These are phyloP conservation scores for Rhopalosiphum nymphaeae DNA, from an alignment of 2,888 invertebrate species.

Conservation along the genomic window DNA sequence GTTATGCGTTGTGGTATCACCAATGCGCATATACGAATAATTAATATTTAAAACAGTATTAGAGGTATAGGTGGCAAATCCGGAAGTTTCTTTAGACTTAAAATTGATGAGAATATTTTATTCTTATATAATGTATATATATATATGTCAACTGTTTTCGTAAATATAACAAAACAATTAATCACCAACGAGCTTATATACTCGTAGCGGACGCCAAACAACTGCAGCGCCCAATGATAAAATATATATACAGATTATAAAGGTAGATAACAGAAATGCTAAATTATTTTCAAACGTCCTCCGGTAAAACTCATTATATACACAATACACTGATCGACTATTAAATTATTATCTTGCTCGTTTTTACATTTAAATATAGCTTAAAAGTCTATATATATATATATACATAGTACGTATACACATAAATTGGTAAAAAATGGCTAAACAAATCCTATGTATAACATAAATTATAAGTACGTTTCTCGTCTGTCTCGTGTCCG, in stretches of 20 bases:
- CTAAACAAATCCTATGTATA: background rate
- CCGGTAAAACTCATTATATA: background rate
- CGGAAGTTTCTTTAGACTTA: background rate
- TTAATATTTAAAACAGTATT: constrained; percentile 14
- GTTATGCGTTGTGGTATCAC: background rate
- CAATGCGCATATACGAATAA: background rate
- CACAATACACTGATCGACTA: background rate
- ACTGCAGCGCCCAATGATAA: background rate
- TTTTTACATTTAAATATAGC: background rate
- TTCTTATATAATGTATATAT: background rate
- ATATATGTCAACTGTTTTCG: background rate
- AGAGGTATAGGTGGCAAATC: background rate
- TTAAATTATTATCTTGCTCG: background rate
- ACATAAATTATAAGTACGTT: background rate
- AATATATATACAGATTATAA: constrained; percentile 6
- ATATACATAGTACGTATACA: background rate
- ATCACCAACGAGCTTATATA: constrained; percentile 8
- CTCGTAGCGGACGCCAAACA: background rate
- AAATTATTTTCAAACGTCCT: background rate
- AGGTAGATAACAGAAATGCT: background rate
- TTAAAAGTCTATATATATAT: background rate
- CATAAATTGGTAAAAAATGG: background rate
- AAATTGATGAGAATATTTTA: constrained; percentile 24
- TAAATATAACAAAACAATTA: constrained; percentile 29
- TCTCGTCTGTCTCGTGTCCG: background rate